Percentiles rank a stretch among this genome's conserved stretches.
phyloP scores from a whole-genome alignment of 2,888 invertebrate species.

The Agonopterix heracliana region DNA sequence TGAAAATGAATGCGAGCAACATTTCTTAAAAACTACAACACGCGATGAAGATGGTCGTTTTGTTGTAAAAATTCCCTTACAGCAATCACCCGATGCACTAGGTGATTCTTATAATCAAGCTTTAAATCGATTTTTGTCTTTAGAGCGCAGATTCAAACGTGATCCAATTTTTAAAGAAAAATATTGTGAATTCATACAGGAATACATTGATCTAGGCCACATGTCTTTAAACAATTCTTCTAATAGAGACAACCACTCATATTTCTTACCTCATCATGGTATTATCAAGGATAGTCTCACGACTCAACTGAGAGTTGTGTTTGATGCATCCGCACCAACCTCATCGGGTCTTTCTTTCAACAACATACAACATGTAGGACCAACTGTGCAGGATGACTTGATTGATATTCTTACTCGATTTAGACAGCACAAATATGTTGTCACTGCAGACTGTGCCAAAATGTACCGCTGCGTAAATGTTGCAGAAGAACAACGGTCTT shows the following conservation, averaged over 20 bases:
- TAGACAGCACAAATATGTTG: conserved; percentile 3
- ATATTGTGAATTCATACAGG: conserved; percentile 12
- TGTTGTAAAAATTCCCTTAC: conserved; percentile 18
- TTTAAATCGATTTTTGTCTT: conserved; percentile 13
- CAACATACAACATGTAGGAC: conserved; percentile 13
- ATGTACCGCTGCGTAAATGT: conserved; percentile 3
- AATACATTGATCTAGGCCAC: conserved; percentile 14
- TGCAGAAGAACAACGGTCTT: conserved; percentile 1
- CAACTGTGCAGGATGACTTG: conserved; percentile 15
- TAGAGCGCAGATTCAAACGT: conserved; percentile 11
- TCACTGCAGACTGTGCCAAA: conserved; percentile 5
- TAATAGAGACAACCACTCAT: neutral
- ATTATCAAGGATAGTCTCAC: conserved; percentile 11
- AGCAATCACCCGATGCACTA: conserved; percentile 9
- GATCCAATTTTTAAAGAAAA: conserved; percentile 8
- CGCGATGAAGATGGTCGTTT: conserved; percentile 16
- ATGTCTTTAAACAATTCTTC: conserved; percentile 4
- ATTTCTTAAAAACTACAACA: no score
- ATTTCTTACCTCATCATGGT: conserved; percentile 15
- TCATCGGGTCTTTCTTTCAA: conserved; percentile 12
- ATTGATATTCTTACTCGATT: neutral
- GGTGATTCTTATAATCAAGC: conserved; percentile 19
- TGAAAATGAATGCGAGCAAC: no score
- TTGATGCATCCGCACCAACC: conserved; percentile 2
- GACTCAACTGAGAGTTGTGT: conserved; percentile 13